Evolutionary conservation across 2,888 invertebrate species (phyloP), one percentile per base, ranked within the genome.

Genomic region (Pammene fasciana): DNA sequence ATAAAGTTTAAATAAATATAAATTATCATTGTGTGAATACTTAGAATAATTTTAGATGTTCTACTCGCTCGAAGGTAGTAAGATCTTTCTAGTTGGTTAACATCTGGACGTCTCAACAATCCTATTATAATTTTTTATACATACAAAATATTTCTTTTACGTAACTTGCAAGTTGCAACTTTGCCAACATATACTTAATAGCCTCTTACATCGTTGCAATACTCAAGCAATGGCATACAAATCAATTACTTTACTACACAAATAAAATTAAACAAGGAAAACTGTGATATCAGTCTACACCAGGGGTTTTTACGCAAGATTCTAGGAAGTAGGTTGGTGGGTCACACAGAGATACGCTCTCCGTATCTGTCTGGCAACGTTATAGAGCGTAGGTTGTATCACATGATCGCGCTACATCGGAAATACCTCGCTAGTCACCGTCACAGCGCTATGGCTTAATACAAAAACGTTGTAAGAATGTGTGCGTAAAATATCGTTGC

Each of bases 181-280:
- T n/a, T 26, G 26, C 26, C 26, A 26, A 26, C 26, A 26, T 26
- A 26, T 26, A 3, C n/a, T n/a, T n/a, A n/a, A 18, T 11, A 18
- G 18, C 18, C 18, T 50, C 16, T 50, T 18, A 14, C 46, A n/a
- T 74, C 18, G 62, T 70, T 75, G 59, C 67, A 60, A 72, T 71
- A 71, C 64, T 64, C 68, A 65, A 45, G 61, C 45, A 57, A 52
- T 65, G 60, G 68, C 71, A 70, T 70, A 62, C 43, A 55, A 26
- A 41, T 13, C 55, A 5, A 48, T 18, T 26, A 26, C 26, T n/a
- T 34, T 55, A 61, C 60, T 60, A 41, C 41, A 50, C 72, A 73
- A 71, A 72, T 71, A 70, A 75, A 65, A 55, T 73, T 76, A 79
- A 82, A 85, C 78, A 80, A 85, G 86, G 86, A 86, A 86, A 86